Conservation (phyloP, 2,797 vertebrate species). For the Mormyrops boulengeri region DNA sequence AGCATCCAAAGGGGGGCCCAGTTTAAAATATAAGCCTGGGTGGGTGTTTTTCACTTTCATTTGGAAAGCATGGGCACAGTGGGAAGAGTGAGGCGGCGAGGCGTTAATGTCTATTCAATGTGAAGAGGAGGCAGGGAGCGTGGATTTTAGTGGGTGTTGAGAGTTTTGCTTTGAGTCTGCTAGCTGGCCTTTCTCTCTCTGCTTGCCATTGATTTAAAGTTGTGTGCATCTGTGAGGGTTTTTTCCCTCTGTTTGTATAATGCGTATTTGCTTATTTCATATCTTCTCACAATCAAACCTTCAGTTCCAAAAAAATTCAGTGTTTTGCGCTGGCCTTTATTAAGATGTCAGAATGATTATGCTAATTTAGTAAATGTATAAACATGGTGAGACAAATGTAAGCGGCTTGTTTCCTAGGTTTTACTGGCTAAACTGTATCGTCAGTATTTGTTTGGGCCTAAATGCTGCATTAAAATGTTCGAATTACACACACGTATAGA, state of each 20-base stretch:
- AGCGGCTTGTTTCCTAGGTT: background rate
- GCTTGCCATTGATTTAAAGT: background rate
- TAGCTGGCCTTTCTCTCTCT: background rate
- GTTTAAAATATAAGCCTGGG: background rate
- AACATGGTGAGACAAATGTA: background rate
- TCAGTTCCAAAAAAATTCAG: background rate
- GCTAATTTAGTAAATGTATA: background rate
- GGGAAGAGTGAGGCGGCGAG: background rate
- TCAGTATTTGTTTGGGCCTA: background rate
- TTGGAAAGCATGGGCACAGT: background rate
- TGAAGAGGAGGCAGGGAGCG: background rate
- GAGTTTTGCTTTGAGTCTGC: background rate
- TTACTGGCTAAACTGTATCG: background rate
- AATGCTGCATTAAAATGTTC: background rate
- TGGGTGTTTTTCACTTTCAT: background rate
- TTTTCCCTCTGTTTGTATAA: background rate
- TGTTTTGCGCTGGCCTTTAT: background rate
- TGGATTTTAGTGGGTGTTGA: background rate
- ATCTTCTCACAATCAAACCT: background rate
- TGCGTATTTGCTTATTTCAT: background rate
- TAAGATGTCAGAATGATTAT: background rate
- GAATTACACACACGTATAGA: background rate
- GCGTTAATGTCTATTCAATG: constrained; percentile 5
- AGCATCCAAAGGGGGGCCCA: background rate
- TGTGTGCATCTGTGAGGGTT: background rate